Base-by-base conservation (phyloP, 2,113 vertebrate species). In the Crotophaga sulcirostris region DNA sequence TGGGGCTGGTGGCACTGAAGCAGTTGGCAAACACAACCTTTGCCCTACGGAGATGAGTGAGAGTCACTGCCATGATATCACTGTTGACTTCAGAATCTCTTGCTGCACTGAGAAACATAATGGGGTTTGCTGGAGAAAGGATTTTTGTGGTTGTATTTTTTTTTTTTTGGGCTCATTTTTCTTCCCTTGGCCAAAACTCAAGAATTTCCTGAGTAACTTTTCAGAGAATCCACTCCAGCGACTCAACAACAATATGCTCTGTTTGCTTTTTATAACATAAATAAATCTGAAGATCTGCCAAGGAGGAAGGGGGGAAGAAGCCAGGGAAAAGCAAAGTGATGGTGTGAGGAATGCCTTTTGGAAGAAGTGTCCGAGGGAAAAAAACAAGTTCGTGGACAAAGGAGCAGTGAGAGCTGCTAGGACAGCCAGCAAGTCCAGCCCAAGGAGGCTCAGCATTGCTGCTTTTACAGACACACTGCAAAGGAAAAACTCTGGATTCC, bases 181-280 rank as follows among this genome's bases (percentile, higher is more conserved):
- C 67, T 49, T 28, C 72, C n/a, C 93, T 59, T 95, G 95, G 95
- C 91, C 56, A 17, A 23, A 28, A 3, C 36, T 78, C 94, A 95
- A 87, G 94, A 92, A 96, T 91, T 94, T 87, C 40, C 80, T 3
- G 58, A 87, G 76, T 55, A 78, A 87, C 60, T 86, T 93, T 49
- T 59, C 31, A 10, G 87, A 79, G 91, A 60, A 34, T 9, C 52
- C 1, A 1, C 88, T 70, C 73, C 68, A 31, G 72, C 34, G 10
- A 25, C 84, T 52, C 87, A 7, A 75, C 95, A 94, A 84, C 73
- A 66, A 91, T 40, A 47, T 2, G 56, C 73, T 91, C 87, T 36
- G 26, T 87, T 94, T 75, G 91, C 87, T 75, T 89, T 47, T 78
- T 78, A 17, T 40, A 85, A 60, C 44, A 75, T 84, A 91, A 89